A percentile compares a stretch with the other conserved stretches of the same genome.
These are phyloP conservation scores for Chaetogeoica ovagalla DNA, from an alignment of 2,888 invertebrate genomes.

Conservation along the genomic window DNA sequence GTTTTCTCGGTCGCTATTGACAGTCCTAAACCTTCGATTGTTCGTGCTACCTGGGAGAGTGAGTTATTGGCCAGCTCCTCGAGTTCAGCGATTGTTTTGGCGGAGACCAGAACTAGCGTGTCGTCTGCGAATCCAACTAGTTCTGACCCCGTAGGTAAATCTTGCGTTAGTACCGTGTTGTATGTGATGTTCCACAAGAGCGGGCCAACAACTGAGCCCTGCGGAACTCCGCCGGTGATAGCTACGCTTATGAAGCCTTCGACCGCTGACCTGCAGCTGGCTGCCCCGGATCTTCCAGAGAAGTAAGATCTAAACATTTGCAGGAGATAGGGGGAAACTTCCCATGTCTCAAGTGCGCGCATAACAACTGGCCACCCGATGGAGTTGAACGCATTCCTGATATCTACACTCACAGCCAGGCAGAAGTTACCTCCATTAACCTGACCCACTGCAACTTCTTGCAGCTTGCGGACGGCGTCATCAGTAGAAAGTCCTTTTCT, in stretches of 20 bases:
- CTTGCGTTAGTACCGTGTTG: too few relatives aligned
- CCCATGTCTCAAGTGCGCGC: not conserved
- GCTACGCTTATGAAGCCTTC: too few relatives aligned
- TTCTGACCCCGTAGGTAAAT: not conserved
- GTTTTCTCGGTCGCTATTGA: too few relatives aligned
- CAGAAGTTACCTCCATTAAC: not conserved
- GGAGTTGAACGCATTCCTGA: not conserved
- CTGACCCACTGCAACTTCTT: not conserved
- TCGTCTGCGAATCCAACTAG: not conserved
- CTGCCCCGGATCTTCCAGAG: too few relatives aligned
- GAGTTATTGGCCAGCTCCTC: too few relatives aligned
- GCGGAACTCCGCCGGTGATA: not conserved
- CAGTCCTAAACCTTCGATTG: too few relatives aligned
- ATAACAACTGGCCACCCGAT: not conserved
- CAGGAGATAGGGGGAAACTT: not conserved
- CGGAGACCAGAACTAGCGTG: too few relatives aligned
- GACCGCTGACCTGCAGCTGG: too few relatives aligned
- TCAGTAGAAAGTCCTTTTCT: not conserved
- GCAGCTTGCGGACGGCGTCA: too few relatives aligned
- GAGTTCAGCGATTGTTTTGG: too few relatives aligned
- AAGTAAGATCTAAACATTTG: too few relatives aligned
- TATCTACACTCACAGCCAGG: not conserved
- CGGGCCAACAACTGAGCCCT: not conserved
- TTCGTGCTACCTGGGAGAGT: too few relatives aligned
- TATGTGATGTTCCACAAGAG: not conserved